phyloP scores from a whole-genome alignment of 1,140 invertebrate species.

The Dreissena rostriformis region DNA sequence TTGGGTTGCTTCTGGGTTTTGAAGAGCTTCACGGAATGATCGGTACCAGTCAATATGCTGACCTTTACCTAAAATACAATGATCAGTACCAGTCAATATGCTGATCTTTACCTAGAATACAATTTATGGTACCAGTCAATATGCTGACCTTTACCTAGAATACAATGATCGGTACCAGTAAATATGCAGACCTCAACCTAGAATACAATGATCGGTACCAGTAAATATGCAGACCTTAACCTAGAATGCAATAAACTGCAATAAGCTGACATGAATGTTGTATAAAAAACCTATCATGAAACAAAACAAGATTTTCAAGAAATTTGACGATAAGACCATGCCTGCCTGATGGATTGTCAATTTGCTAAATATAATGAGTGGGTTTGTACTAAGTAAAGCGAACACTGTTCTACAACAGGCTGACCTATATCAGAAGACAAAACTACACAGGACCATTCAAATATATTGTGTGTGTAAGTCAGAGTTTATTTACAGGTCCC shows the following conservation, averaged over 20 bases:
- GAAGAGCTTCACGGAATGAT: slow-evolving; percentile 69
- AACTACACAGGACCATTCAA: too few relatives aligned
- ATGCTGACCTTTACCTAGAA: slow-evolving; percentile 61
- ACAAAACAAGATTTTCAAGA: too few relatives aligned
- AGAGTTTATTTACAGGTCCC: too few relatives aligned
- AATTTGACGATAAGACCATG: too few relatives aligned
- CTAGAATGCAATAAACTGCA: slow-evolving; percentile 53
- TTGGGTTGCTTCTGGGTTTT: slow-evolving; percentile 66
- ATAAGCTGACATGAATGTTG: too few relatives aligned
- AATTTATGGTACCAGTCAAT: slow-evolving; percentile 78
- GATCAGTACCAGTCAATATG: slow-evolving; percentile 74
- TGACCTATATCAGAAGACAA: too few relatives aligned
- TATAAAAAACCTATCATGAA: too few relatives aligned
- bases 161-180: slow-evolving; percentile 74
- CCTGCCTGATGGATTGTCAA: too few relatives aligned
- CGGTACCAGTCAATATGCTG: slow-evolving; percentile 74
- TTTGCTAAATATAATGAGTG: too few relatives aligned
- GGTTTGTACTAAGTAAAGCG: too few relatives aligned
- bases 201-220: slow-evolving; percentile 78
- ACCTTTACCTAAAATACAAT: slow-evolving; percentile 60
- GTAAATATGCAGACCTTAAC: slow-evolving; percentile 62
- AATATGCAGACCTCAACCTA: slow-evolving; percentile 59
- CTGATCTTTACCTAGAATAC: slow-evolving; percentile 61
- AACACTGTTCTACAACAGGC: too few relatives aligned
- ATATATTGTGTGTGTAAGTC: too few relatives aligned